Percentiles rank a stretch among this genome's conserved stretches.
These are phyloP conservation scores for Rhimphoctona megacephalus DNA, from an alignment of 2,888 invertebrate genomes.

Conservation along the genomic window DNA sequence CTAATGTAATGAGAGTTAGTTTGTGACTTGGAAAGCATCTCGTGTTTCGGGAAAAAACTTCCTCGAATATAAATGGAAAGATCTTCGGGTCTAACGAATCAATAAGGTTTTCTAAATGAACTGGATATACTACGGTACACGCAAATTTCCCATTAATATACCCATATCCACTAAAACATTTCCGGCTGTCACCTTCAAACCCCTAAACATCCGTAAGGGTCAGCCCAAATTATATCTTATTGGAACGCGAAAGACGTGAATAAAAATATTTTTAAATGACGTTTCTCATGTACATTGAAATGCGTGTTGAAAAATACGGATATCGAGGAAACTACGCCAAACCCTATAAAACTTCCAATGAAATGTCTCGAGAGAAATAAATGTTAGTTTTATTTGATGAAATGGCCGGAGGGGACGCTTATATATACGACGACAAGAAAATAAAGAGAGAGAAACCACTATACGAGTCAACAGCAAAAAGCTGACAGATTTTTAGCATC, in stretches of 20 bases:
- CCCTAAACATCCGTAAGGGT: not conserved
- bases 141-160: not conserved
- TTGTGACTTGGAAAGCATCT: not conserved
- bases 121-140: not conserved
- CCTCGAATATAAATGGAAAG: not conserved
- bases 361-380: not conserved
- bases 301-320: not conserved
- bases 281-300: not conserved
- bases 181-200: not conserved
- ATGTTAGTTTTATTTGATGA: no score
- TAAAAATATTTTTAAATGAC: not conserved
- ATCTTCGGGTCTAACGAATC: not conserved
- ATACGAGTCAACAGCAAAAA: not conserved
- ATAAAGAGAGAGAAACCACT: not conserved
- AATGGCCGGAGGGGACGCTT: not conserved
- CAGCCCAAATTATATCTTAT: not conserved
- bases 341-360: not conserved
- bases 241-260: not conserved
- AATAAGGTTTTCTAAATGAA: not conserved
- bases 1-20: not conserved
- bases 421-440: not conserved
- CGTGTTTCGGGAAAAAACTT: not conserved
- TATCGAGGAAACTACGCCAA: not conserved
- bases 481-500: not conserved
- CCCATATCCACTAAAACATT: not conserved